Percentiles rank a stretch among this genome's conserved stretches.
Conservation (phyloP, 2,888 invertebrate genomes). For the Oegoconia quadripuncta region DNA sequence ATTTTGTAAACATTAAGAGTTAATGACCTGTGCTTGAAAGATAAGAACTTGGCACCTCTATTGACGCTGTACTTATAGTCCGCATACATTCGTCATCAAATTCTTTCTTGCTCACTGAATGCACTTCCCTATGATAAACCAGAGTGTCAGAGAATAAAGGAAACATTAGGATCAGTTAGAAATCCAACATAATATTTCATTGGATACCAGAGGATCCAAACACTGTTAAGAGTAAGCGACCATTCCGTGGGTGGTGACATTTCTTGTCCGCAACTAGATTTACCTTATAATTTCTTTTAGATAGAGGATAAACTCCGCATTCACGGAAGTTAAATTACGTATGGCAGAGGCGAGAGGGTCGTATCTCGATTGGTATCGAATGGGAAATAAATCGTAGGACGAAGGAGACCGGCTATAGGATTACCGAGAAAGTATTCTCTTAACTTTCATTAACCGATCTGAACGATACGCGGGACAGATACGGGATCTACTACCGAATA, state of each 20-base stretch:
- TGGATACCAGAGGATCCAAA: conserved; percentile 9
- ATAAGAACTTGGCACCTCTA: conserved; percentile 30
- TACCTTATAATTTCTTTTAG: conserved; percentile 72
- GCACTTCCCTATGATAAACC: conserved; percentile 20
- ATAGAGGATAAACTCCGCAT: conserved; percentile 61
- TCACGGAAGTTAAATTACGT: conserved; percentile 71
- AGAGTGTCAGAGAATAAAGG: background rate
- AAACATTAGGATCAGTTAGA: conserved; percentile 15
- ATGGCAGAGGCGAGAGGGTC: conserved; percentile 47
- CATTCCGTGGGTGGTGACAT: conserved; percentile 21
- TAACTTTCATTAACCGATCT: conserved; percentile 76
- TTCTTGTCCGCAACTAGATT: conserved; percentile 32
- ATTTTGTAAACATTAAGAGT: conserved; percentile 30
- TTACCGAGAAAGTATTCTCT: conserved; percentile 67
- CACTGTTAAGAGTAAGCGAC: conserved; percentile 18
- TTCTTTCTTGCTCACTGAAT: conserved; percentile 22
- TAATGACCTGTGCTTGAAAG: conserved; percentile 50
- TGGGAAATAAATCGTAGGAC: conserved; percentile 60
- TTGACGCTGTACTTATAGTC: conserved; percentile 18
- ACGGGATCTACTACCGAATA: conserved; percentile 27
- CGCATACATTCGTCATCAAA: conserved; percentile 33
- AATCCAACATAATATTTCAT: conserved; percentile 12
- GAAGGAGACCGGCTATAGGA: conserved; percentile 60
- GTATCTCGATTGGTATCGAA: conserved; percentile 67
- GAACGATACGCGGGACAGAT: conserved; percentile 46